Conservation (phyloP, 2,113 vertebrate genomes). For the Grantiella picta region DNA sequence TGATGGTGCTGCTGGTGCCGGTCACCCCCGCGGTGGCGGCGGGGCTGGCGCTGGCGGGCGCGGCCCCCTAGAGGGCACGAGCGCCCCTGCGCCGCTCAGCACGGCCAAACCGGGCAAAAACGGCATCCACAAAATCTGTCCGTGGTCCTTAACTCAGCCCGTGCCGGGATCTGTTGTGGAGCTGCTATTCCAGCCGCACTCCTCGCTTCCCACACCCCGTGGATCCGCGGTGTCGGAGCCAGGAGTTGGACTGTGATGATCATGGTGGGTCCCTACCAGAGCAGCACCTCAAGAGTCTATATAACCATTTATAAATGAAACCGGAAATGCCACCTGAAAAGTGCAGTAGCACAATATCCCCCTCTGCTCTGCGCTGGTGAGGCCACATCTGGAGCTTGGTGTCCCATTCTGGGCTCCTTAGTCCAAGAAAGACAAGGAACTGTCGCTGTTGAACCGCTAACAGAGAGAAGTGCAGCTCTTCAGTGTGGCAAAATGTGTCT, state of each 20-base stretch:
- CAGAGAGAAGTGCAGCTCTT: too few relatives aligned
- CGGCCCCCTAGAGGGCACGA: conserved; percentile 49
- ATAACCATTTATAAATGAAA: background rate
- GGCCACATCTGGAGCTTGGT: background rate
- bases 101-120: background rate
- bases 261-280: fast-evolving
- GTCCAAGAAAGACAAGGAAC: background rate
- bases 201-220: fast-evolving
- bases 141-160: conserved; percentile 15
- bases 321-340: fast-evolving
- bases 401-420: background rate
- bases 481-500: too few relatives aligned
- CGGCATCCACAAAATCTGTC: background rate
- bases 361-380: background rate
- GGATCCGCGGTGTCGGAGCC: background rate
- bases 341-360: fast-evolving
- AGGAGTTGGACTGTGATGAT: fast-evolving
- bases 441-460: too few relatives aligned
- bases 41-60: background rate
- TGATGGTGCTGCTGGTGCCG: background rate
- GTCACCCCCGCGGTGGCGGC: background rate
- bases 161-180: fast-evolving
- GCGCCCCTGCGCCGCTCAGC: background rate
- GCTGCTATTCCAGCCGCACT: background rate
- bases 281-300: fast-evolving